Evolutionary conservation across 2,113 vertebrate genomes (phyloP).

Genomic region (Phyllostomus discolor): DNA sequence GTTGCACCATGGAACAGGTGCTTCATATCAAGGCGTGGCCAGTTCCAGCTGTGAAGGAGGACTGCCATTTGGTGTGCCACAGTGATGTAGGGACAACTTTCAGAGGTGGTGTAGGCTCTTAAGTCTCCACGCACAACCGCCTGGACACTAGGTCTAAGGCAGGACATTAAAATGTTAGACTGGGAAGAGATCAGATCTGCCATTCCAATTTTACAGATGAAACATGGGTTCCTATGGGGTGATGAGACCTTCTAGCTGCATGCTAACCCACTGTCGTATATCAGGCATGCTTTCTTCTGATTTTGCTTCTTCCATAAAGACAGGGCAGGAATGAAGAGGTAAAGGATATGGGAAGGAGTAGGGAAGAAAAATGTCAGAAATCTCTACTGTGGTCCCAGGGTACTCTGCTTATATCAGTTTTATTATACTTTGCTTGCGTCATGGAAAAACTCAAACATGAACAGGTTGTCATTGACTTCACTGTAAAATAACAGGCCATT

Average conservation of each 20-base stretch:
- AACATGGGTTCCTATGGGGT: too few species aligned
- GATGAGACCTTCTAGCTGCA: neutral
- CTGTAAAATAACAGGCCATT: neutral
- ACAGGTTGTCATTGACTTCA: neutral
- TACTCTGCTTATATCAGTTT: neutral
- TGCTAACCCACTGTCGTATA: neutral
- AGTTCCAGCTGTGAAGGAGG: neutral
- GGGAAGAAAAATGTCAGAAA: neutral
- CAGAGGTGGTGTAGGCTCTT: neutral
- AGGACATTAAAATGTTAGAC: neutral
- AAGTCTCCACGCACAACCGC: neutral
- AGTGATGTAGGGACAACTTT: neutral
- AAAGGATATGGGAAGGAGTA: neutral
- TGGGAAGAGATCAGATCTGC: neutral
- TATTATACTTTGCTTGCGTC: neutral
- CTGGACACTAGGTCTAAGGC: neutral
- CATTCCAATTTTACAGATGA: neutral
- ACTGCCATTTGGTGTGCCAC: neutral
- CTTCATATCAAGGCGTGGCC: neutral
- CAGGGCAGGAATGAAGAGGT: neutral
- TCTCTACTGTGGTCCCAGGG: neutral
- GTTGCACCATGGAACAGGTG: neutral
- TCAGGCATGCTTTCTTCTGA: neutral
- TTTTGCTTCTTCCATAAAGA: neutral
- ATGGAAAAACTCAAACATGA: neutral